Evolutionary conservation across 2,797 vertebrate genomes (phyloP).

Genomic region (Hephaestus fuliginosus): DNA sequence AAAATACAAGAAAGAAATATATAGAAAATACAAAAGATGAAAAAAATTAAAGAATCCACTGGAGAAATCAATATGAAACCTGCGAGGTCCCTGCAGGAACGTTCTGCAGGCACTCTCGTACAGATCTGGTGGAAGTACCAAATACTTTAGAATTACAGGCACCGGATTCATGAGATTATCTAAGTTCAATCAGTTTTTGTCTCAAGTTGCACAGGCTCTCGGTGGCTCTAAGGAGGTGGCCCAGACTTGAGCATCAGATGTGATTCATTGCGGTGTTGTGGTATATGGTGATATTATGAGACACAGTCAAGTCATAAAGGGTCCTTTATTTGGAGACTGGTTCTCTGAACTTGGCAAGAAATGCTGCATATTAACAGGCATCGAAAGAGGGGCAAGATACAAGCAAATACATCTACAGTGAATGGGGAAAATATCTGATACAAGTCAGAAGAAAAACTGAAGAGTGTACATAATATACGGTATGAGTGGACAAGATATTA

Average conservation of each 20-base stretch:
- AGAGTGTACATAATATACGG: no score
- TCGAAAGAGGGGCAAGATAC: background rate
- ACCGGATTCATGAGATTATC: background rate
- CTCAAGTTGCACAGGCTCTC: slow-evolving; percentile 9
- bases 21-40: background rate
- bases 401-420: background rate
- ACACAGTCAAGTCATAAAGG: slow-evolving; percentile 1
- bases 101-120: background rate
- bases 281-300: background rate
- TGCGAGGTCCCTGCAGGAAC: background rate
- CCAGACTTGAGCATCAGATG: background rate
- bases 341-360: slow-evolving; percentile 3
- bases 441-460: background rate
- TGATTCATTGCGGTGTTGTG: background rate
- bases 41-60: no score
- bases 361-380: background rate
- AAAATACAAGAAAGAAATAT: background rate
- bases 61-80: background rate
- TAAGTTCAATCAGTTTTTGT: background rate
- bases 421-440: background rate
- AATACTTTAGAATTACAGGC: background rate
- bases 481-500: background rate
- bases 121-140: no score
- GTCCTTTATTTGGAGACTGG: background rate
- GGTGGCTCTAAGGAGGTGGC: background rate